phyloP scores from a whole-genome alignment of 1,140 invertebrate species.

The Aphelinus certus region DNA sequence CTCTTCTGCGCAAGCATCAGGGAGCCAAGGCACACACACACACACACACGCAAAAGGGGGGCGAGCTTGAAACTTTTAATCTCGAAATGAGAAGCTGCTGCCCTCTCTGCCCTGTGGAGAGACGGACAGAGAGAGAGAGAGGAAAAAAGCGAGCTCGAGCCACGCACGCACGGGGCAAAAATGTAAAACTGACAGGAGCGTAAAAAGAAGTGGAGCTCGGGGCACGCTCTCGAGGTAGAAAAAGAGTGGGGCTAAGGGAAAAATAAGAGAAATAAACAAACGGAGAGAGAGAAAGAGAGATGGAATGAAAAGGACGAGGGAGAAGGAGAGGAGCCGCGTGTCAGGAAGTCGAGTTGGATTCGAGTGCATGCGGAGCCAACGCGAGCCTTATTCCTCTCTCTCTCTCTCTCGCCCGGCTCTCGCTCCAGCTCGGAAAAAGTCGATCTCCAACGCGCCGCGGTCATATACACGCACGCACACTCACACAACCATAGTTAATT shows the following conservation, averaged over 20 bases:
- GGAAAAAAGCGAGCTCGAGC: neutral
- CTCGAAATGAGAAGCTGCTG: too few relatives aligned
- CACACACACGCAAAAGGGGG: too few relatives aligned
- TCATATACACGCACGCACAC: conserved; percentile 45
- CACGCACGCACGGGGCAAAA: conserved; percentile 10
- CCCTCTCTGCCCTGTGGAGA: neutral
- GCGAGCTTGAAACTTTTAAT: too few relatives aligned
- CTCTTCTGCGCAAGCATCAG: too few relatives aligned
- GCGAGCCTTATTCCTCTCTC: neutral
- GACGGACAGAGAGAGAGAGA: conserved; percentile 16
- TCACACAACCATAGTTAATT: conserved; percentile 42
- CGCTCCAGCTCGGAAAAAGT: conserved; percentile 58
- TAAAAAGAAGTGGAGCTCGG: conserved; percentile 34
- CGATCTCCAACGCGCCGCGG: conserved; percentile 52
- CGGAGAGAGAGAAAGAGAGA: conserved; percentile 27
- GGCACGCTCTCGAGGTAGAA: conserved; percentile 22
- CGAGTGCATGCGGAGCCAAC: conserved; percentile 47
- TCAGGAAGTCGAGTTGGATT: conserved; percentile 61
- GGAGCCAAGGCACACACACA: too few relatives aligned
- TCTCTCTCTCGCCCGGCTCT: conserved; percentile 10
- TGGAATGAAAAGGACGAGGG: conserved; percentile 40
- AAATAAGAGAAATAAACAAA: conserved; percentile 29
- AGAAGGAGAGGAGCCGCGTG: conserved; percentile 53
- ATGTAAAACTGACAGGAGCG: conserved; percentile 28
- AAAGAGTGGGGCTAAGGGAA: conserved; percentile 29